Conservation (phyloP, 2,888 invertebrate genomes). For the Diarsia dahlii region DNA sequence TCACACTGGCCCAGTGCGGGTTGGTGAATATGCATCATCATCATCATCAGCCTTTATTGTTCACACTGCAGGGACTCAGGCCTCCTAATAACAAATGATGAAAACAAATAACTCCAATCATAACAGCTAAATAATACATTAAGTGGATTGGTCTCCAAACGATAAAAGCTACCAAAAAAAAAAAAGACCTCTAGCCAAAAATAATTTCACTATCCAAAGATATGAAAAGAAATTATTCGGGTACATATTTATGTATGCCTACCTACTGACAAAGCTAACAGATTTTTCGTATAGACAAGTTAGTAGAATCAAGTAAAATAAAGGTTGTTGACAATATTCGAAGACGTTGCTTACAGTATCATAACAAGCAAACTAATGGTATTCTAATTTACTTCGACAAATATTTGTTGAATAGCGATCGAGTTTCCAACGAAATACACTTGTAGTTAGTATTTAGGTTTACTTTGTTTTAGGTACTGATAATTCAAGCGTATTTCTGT, state of each 20-base stretch:
- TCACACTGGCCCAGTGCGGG: no score
- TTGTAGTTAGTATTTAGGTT: neutral
- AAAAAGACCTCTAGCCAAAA: conserved; percentile 1
- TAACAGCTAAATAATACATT: neutral
- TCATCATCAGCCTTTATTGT: no score
- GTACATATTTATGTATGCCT: conserved; percentile 17
- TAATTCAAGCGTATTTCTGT: neutral
- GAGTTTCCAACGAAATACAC: conserved; percentile 4
- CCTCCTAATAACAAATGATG: neutral
- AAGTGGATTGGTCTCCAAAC: neutral
- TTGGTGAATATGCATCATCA: neutral
- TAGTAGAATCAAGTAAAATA: conserved; percentile 13
- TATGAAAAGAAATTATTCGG: conserved; percentile 8
- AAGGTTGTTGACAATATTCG: conserved; percentile 20
- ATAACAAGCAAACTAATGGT: conserved; percentile 43
- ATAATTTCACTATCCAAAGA: neutral
- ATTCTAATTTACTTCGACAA: conserved; percentile 50
- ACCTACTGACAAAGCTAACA: conserved; percentile 2
- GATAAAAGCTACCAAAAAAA: neutral
- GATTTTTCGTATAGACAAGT: conserved; percentile 31
- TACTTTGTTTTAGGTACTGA: neutral
- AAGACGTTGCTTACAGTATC: conserved; percentile 22
- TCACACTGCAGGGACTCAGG: no score
- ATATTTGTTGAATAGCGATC: conserved; percentile 39
- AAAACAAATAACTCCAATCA: neutral